Evolutionary conservation across 2,888 invertebrate genomes (phyloP).

Genomic region (Merodon equestris): DNA sequence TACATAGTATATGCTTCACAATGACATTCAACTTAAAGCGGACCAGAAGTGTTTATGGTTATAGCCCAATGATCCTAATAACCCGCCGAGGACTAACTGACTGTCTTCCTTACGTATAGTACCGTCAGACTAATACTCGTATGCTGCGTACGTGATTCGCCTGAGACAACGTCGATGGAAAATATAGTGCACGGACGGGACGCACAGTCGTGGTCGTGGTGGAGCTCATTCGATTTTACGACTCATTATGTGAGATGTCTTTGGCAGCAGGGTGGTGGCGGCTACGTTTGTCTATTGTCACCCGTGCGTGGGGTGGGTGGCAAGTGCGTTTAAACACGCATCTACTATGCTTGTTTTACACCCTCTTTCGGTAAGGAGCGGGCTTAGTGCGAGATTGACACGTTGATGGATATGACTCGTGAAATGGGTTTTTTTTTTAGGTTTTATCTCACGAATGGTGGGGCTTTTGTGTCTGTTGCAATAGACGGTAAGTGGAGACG

Average conservation of each 20-base stretch:
- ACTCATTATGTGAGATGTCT: constrained; percentile 59
- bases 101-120: constrained; percentile 9
- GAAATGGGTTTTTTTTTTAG: constrained; percentile 25
- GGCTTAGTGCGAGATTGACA: constrained; percentile 39
- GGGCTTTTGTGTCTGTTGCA: constrained; percentile 1
- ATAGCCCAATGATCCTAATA: constrained; percentile 50
- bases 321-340: constrained; percentile 61
- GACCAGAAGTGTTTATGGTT: constrained; percentile 61
- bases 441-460: constrained; percentile 19
- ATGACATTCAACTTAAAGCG: constrained; percentile 38
- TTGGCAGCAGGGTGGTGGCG: constrained; percentile 4
- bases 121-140: constrained; percentile 54
- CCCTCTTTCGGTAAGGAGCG: constrained; percentile 46
- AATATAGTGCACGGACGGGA: constrained; percentile 2
- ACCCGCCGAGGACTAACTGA: constrained; percentile 41
- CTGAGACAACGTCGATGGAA: constrained; percentile 23
- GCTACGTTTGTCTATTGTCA: constrained; percentile 21
- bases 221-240: constrained; percentile 59
- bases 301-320: constrained; percentile 28
- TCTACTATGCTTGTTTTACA: constrained; percentile 36
- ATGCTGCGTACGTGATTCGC: constrained; percentile 64
- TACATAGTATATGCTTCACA: too few relatives aligned
- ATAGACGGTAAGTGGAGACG: constrained; percentile 21
- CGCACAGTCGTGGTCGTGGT: constrained; percentile 29
- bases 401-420: constrained; percentile 51